These are phyloP conservation scores for Melikaiella ostensackeni DNA, from an alignment of 2,888 invertebrate species.

Conservation along the genomic window DNA sequence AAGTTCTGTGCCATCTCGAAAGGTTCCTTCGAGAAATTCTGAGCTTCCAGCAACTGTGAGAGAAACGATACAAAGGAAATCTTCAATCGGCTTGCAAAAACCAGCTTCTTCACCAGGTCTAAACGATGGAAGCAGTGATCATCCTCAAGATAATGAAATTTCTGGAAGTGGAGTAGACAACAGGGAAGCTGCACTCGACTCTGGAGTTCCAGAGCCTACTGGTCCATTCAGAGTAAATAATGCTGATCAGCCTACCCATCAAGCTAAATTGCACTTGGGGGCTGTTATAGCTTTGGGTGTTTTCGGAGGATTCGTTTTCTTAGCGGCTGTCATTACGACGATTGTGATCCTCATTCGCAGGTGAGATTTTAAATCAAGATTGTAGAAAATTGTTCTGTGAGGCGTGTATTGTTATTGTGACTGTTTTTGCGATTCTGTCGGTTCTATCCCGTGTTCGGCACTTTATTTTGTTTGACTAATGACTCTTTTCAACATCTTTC, in stretches of 20 bases:
- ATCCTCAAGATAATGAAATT: conserved; percentile 91
- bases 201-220: conserved; percentile 77
- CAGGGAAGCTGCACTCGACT: conserved; percentile 69
- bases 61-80: conserved; percentile 69
- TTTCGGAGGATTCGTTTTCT: conserved; percentile 93
- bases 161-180: conserved; percentile 77
- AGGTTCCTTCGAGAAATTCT: conserved; percentile 50
- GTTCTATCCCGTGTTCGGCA: conserved; percentile 49
- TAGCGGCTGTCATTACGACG: conserved; percentile 93
- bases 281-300: conserved; percentile 93
- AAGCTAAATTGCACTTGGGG: conserved; percentile 88
- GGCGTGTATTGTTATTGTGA: conserved; percentile 20
- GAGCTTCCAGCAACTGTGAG: conserved; percentile 72
- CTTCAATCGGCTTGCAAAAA: conserved; percentile 68
- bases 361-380: conserved; percentile 78
- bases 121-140: conserved; percentile 78
- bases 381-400: conserved; percentile 15
- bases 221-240: conserved; percentile 80
- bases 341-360: conserved; percentile 92
- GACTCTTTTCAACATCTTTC: conserved; percentile 50
- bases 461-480: conserved; percentile 53
- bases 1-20: conserved; percentile 52
- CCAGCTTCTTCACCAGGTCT: conserved; percentile 60
- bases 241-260: conserved; percentile 69
- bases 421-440: conserved; percentile 19